phyloP scores from a whole-genome alignment of 2,797 vertebrate genomes.

The Cynopterus sphinx region DNA sequence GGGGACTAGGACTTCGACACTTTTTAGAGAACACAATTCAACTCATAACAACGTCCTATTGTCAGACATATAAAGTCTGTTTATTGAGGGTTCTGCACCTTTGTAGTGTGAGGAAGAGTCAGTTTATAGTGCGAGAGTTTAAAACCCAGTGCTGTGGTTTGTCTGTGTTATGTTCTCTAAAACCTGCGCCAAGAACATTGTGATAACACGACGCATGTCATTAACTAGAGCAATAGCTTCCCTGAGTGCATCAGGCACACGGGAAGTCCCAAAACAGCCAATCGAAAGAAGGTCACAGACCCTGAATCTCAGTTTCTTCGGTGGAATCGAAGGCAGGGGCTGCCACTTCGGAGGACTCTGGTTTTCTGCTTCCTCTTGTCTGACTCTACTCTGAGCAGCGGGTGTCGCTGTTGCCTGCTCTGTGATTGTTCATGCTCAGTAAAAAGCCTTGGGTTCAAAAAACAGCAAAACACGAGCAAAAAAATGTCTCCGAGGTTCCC shows the following conservation, averaged over 20 bases:
- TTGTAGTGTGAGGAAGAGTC: neutral
- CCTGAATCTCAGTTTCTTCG: neutral
- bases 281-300: neutral
- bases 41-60: neutral
- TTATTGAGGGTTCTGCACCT: neutral
- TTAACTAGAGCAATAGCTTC: neutral
- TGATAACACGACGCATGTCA: neutral
- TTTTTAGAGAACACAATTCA: neutral
- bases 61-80: neutral
- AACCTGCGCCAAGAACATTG: neutral
- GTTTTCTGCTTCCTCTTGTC: neutral
- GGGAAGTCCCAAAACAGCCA: neutral
- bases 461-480: neutral
- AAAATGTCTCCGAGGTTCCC: neutral
- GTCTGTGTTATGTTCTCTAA: neutral
- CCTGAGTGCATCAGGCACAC: neutral
- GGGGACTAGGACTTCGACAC: neutral
- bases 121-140: neutral
- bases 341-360: rapidly evolving
- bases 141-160: neutral
- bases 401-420: slow-evolving; percentile 60
- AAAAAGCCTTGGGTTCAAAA: neutral
- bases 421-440: neutral
- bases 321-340: neutral
- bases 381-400: slow-evolving; percentile 39